Percentiles rank a stretch among this genome's conserved stretches.
Evolutionary conservation across 2,888 invertebrate species (phyloP).

Genomic region (Trissonchulus sp.): DNA sequence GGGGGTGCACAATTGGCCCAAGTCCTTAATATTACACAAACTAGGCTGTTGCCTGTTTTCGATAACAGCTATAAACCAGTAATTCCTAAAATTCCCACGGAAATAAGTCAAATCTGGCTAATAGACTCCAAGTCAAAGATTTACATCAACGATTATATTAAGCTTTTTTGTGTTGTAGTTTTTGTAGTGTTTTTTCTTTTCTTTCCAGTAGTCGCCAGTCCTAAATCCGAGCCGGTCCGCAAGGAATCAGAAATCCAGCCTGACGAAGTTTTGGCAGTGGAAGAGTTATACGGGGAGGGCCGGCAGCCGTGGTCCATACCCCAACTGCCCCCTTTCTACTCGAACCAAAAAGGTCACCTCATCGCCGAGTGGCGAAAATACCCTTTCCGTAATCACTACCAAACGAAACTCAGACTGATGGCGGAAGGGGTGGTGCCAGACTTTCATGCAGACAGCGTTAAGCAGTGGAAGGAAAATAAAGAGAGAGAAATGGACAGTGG

Average conservation of each 20-base stretch:
- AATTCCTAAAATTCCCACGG: too few relatives aligned
- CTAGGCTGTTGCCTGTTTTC: too few relatives aligned
- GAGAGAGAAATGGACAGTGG: slow-evolving; percentile 20
- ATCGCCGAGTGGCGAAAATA: slow-evolving; percentile 40
- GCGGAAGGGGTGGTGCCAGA: slow-evolving; percentile 41
- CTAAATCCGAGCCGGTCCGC: slow-evolving; percentile 53
- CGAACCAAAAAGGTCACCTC: slow-evolving; percentile 41
- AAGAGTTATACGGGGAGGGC: slow-evolving; percentile 51
- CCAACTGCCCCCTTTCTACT: slow-evolving; percentile 40
- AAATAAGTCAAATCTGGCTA: too few relatives aligned
- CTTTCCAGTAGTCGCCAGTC: slow-evolving; percentile 69
- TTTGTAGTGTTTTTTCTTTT: not conserved
- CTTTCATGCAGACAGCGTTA: not conserved
- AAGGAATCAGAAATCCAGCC: slow-evolving; percentile 44
- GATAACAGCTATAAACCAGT: too few relatives aligned
- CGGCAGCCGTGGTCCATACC: slow-evolving; percentile 44
- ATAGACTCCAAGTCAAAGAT: too few relatives aligned
- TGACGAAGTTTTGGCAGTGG: slow-evolving; percentile 46
- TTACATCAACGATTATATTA: too few relatives aligned
- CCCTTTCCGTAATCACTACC: slow-evolving; percentile 48
- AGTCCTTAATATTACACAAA: too few relatives aligned
- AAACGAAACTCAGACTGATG: slow-evolving; percentile 42
- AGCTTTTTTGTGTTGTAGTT: too few relatives aligned
- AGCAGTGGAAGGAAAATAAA: not conserved
- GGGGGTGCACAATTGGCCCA: too few relatives aligned